These are phyloP conservation scores for Hydrocynus forskahlii DNA, from an alignment of 2,797 vertebrate species.

Conservation along the genomic window DNA sequence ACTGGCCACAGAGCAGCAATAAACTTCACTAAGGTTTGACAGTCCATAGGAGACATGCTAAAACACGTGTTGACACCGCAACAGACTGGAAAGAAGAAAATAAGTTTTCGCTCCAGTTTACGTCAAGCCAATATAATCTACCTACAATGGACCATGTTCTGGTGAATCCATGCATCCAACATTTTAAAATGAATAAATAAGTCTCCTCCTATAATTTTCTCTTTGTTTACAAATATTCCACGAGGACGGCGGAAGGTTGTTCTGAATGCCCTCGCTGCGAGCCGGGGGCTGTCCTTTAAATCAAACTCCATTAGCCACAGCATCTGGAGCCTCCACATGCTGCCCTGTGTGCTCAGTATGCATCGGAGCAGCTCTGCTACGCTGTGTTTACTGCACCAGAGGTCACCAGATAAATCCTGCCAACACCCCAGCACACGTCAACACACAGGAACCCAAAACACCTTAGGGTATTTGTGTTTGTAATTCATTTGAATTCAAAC, in stretches of 20 bases:
- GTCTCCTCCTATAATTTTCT: no score
- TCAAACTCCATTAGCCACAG: conserved; percentile 56
- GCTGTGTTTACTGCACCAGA: conserved; percentile 48
- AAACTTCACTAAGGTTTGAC: neutral
- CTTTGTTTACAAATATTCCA: conserved; percentile 25
- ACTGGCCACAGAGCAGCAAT: neutral
- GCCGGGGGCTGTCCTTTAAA: conserved; percentile 48
- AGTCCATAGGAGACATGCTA: neutral
- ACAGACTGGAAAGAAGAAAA: neutral
- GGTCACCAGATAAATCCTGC: conserved; percentile 49
- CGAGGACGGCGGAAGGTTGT: conserved; percentile 25
- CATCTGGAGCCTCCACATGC: conserved; percentile 52
- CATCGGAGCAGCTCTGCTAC: conserved; percentile 33
- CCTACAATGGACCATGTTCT: neutral
- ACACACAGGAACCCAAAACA: conserved; percentile 13
- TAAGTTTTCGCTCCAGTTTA: neutral
- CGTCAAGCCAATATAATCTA: neutral
- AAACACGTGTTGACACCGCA: neutral
- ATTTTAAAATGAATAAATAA: neutral
- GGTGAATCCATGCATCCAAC: neutral
- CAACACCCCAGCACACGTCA: conserved; percentile 35
- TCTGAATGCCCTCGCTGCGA: conserved; percentile 26
- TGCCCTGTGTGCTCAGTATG: conserved; percentile 48
- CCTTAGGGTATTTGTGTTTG: neutral
- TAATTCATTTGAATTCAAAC: neutral